These are phyloP conservation scores for Taenioides sp. DNA, from an alignment of 2,797 vertebrate genomes.

Conservation along the genomic window DNA sequence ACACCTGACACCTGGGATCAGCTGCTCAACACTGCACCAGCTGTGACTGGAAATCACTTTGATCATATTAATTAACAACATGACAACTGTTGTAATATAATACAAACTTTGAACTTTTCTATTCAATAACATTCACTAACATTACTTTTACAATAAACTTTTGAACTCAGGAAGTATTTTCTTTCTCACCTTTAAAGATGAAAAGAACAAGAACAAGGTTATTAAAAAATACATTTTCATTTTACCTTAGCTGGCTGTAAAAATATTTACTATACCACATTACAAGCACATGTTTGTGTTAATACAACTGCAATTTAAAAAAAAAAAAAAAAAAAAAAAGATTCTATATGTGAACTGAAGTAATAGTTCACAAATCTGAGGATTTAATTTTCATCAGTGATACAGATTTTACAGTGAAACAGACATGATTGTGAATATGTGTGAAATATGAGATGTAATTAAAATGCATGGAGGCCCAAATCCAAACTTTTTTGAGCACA, in stretches of 20 bases:
- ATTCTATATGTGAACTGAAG: background rate
- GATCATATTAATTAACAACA: slow-evolving; percentile 47
- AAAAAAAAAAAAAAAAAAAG: too few species aligned
- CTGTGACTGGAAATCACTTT: slow-evolving; percentile 40
- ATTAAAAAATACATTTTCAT: background rate
- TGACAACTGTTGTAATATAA: background rate
- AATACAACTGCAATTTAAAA: background rate
- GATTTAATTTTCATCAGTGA: too few species aligned
- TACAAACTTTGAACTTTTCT: background rate
- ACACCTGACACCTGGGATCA: slow-evolving; percentile 59
- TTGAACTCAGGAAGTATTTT: background rate
- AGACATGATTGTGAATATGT: too few species aligned
- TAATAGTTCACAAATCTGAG: background rate
- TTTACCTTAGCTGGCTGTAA: background rate
- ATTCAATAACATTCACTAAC: background rate
- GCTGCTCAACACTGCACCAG: slow-evolving; percentile 49
- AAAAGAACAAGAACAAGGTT: background rate
- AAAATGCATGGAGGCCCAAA: background rate
- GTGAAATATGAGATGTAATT: background rate
- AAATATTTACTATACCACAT: background rate
- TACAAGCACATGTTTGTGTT: background rate
- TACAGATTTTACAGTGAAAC: too few species aligned
- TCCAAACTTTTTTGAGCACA: background rate
- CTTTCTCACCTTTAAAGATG: background rate
- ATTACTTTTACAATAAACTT: background rate